A percentile compares a stretch with the other conserved stretches of the same genome.
These are phyloP conservation scores for Drosophila sturtevanti DNA, from an alignment of 1,140 invertebrate genomes.

Conservation along the genomic window DNA sequence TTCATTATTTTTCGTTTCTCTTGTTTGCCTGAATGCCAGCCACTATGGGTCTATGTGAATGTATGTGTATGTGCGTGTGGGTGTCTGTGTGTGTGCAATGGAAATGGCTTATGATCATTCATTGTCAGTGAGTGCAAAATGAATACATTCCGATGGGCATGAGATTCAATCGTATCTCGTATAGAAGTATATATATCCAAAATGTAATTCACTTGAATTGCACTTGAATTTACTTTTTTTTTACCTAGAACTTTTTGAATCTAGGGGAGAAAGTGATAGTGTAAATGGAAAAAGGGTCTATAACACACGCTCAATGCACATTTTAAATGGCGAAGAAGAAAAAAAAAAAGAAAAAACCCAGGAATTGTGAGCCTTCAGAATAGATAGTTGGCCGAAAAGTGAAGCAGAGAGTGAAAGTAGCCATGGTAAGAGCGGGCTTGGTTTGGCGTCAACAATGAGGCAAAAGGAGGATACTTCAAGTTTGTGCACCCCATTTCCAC, in stretches of 20 bases:
- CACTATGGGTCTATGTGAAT: no score
- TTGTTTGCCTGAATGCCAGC: neutral
- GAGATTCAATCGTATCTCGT: neutral
- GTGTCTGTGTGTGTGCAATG: no score
- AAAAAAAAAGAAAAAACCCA: no score
- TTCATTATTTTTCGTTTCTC: constrained; percentile 43
- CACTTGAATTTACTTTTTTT: neutral
- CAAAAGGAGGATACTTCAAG: constrained; percentile 49
- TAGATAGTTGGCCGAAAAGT: neutral
- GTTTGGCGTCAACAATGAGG: constrained; percentile 54
- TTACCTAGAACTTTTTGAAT: neutral
- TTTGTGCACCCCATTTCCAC: constrained; percentile 74
- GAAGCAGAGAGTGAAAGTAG: constrained; percentile 53
- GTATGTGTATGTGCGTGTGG: neutral
- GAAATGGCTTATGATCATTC: constrained; percentile 32
- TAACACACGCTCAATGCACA: constrained; percentile 53
- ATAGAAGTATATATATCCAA: neutral
- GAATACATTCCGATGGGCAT: constrained; percentile 3
- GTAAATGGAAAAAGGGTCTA: neutral
- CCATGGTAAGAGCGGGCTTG: neutral
- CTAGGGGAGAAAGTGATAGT: neutral
- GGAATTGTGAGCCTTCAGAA: constrained; percentile 45
- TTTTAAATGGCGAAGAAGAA: constrained; percentile 59
- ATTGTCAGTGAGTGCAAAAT: neutral
- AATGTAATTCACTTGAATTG: neutral